Evolutionary conservation across 2,888 invertebrate species (phyloP), one percentile per base, ranked within the genome.

Genomic region (Orchesellides sinensis): DNA sequence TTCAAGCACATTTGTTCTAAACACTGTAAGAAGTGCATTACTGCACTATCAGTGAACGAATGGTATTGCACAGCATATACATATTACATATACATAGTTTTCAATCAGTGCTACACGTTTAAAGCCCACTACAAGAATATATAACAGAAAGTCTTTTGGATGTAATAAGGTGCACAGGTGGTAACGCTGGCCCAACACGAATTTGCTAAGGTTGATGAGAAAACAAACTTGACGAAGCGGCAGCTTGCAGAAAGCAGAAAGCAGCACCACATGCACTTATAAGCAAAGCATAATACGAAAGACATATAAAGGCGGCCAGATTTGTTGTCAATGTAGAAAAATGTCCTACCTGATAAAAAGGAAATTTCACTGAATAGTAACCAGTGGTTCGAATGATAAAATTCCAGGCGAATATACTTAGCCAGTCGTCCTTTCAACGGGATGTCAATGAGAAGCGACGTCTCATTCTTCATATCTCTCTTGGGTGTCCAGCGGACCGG

Each of bases 291-390:
- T 69, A 69, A 73, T 68, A 69, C 52, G 61, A 68, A 75, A 84
- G 35, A 35, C 5, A 35, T 35, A 35, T 12, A 35, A 35, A 47
- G n/a, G n/a, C n/a, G n/a, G n/a, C n/a, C n/a, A n/a, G n/a, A n/a
- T n/a, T n/a, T n/a, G n/a, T n/a, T n/a, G n/a, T n/a, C n/a, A 47
- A n/a, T 17, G 47, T 52, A 21, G 5, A 6, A 12, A 21, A 23
- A 52, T 52, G 52, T 32, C 88, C 87, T 85, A 92, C 92, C 90
- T 72, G 92, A 92, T 32, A 89, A 89, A 87, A 92, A 92, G 79
- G 90, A 89, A 17, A 92, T 90, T 89, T 92, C 92, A 84, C 92
- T 92, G 83, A 92, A 90, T 87, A 92, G 90, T 82, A 92, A 90
- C 92, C 92, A 92, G 75, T 90, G 90, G 56, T 91, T 86, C 8